Conservation (phyloP, 2,888 invertebrate genomes). For the Aromia moschata region DNA sequence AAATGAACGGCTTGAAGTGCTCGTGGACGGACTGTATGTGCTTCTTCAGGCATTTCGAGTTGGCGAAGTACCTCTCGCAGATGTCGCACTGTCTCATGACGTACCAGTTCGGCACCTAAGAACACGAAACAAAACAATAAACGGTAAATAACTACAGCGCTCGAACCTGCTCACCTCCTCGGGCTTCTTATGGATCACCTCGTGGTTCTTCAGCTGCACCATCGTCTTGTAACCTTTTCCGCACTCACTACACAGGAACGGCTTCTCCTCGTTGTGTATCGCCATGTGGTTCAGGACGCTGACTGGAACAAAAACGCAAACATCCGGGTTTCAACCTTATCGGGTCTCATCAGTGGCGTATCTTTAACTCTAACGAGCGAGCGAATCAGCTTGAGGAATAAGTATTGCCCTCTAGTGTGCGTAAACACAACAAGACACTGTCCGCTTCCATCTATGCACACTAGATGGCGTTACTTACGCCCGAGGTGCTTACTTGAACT, state of each 20-base stretch:
- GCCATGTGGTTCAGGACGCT: conserved; percentile 72
- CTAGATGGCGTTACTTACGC: too few species aligned
- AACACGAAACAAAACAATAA: background rate
- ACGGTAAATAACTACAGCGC: too few species aligned
- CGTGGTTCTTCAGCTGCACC: conserved; percentile 71
- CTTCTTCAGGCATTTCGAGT: conserved; percentile 73
- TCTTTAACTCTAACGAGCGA: too few species aligned
- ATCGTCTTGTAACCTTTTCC: conserved; percentile 71
- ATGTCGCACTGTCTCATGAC: conserved; percentile 73
- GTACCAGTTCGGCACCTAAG: conserved; percentile 63
- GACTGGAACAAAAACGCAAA: conserved; percentile 60
- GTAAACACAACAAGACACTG: too few species aligned
- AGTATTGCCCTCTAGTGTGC: too few species aligned
- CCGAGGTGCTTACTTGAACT: conserved; percentile 61
- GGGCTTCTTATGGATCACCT: conserved; percentile 61
- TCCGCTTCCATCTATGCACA: too few species aligned
- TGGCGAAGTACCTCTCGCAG: conserved; percentile 74
- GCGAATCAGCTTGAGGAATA: too few species aligned
- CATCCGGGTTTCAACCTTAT: too few species aligned
- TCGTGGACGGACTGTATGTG: conserved; percentile 79
- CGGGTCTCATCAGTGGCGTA: too few species aligned
- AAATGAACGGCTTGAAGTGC: conserved; percentile 77
- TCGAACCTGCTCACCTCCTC: conserved; percentile 44
- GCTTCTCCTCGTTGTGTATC: conserved; percentile 67
- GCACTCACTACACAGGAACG: conserved; percentile 67